phyloP scores from a whole-genome alignment of 2,888 invertebrate species.

The Chaitophorus viminalis region DNA sequence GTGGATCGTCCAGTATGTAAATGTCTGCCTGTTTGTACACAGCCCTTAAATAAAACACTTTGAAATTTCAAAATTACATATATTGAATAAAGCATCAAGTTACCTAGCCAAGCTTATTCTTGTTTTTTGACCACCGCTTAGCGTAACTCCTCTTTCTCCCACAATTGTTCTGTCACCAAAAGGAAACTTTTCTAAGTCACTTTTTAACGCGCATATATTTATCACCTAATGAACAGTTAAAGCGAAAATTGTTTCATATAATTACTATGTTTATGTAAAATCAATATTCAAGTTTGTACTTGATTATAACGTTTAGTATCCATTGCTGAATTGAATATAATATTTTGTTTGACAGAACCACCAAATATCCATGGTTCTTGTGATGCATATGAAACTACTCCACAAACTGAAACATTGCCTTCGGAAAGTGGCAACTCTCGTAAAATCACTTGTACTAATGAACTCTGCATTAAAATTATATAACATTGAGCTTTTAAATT shows the following conservation, averaged over 20 bases:
- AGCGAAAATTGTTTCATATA: neutral
- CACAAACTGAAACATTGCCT: constrained; percentile 76
- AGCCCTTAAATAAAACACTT: neutral
- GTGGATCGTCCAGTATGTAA: neutral
- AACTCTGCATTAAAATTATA: constrained; percentile 69
- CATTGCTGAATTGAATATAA: constrained; percentile 85
- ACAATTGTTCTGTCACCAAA: constrained; percentile 87
- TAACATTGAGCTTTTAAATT: too few species aligned
- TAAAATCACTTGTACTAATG: constrained; percentile 78
- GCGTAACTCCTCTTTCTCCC: constrained; percentile 84
- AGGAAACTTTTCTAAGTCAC: constrained; percentile 80
- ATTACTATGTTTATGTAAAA: neutral
- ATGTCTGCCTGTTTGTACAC: neutral
- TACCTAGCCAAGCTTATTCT: constrained; percentile 71
- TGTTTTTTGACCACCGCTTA: constrained; percentile 89
- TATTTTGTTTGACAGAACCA: constrained; percentile 89
- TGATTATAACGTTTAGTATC: constrained; percentile 77
- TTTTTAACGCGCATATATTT: constrained; percentile 76
- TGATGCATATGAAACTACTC: constrained; percentile 81
- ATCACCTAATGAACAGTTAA: constrained; percentile 72
- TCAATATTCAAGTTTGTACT: constrained; percentile 66
- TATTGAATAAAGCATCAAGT: constrained; percentile 50
- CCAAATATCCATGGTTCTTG: constrained; percentile 90
- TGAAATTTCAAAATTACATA: too few species aligned
- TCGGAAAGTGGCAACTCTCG: constrained; percentile 77